Percentiles rank a stretch among this genome's conserved stretches.
phyloP scores from a whole-genome alignment of 2,113 vertebrate species.

The Microtus montanus region DNA sequence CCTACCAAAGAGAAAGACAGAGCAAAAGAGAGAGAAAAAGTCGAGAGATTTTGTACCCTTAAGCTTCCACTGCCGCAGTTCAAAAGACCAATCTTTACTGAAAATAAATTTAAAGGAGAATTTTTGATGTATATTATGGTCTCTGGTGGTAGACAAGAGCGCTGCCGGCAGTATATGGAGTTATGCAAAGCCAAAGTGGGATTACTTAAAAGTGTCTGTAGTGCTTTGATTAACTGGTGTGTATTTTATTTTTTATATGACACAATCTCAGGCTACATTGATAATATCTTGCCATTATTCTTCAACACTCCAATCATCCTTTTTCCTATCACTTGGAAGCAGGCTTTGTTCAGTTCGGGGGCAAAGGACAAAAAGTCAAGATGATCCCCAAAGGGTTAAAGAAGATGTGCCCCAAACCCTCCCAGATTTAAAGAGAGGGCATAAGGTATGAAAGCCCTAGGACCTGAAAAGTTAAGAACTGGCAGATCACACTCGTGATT shows the following conservation, averaged over 20 bases:
- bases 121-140: constrained; percentile 89
- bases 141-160: constrained; percentile 86
- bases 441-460: background rate
- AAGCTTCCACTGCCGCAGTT: constrained; percentile 86
- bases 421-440: background rate
- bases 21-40: constrained; percentile 77
- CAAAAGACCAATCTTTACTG: constrained; percentile 91
- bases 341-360: constrained; percentile 58
- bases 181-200: constrained; percentile 86
- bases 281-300: constrained; percentile 84
- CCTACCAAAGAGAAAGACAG: constrained; percentile 67
- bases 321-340: constrained; percentile 67
- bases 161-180: constrained; percentile 84
- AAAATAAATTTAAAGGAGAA: constrained; percentile 91
- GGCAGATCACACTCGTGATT: background rate
- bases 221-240: constrained; percentile 88
- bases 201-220: constrained; percentile 88
- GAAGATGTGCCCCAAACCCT: background rate
- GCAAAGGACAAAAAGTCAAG: constrained; percentile 58
- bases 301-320: constrained; percentile 67
- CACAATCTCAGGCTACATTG: constrained; percentile 85
- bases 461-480: background rate
- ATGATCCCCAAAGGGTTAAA: constrained; percentile 37
- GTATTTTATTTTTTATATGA: constrained; percentile 87
- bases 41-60: constrained; percentile 87